Evolutionary conservation across 2,797 vertebrate species (phyloP).

Genomic region (Alcedo quadribrachys): DNA sequence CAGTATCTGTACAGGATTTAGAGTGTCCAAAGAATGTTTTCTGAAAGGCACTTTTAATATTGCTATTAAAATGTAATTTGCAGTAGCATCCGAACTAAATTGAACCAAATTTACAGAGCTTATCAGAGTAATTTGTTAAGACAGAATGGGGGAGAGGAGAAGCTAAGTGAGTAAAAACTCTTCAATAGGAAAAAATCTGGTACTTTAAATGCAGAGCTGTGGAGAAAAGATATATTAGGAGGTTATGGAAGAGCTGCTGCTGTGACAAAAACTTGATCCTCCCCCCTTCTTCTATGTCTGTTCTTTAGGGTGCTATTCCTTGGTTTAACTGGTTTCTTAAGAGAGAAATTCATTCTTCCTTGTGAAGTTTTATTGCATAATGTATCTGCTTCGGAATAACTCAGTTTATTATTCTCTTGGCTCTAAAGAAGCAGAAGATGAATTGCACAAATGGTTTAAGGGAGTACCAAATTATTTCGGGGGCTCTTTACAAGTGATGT

Average conservation of each 20-base stretch:
- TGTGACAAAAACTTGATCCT: background rate
- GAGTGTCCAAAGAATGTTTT: background rate
- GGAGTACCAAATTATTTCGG: background rate
- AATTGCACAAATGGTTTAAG: background rate
- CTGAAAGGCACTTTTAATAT: background rate
- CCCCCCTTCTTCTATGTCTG: rapidly evolving
- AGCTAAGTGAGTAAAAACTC: background rate
- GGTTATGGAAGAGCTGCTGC: slow-evolving; percentile 6
- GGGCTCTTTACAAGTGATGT: background rate
- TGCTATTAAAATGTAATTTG: slow-evolving; percentile 50
- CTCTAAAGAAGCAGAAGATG: background rate
- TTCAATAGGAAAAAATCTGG: background rate
- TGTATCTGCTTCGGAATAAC: background rate
- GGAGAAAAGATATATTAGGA: background rate
- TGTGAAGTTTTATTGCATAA: background rate
- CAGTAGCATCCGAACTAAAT: slow-evolving; percentile 53
- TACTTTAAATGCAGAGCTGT: background rate
- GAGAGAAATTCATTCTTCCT: background rate
- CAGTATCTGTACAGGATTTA: background rate
- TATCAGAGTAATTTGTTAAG: background rate
- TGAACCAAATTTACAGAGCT: background rate
- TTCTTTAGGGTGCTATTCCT: slow-evolving; percentile 5
- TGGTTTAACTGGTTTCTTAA: background rate
- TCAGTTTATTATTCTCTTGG: background rate
- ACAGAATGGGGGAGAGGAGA: background rate